These are phyloP conservation scores for Chitala chitala DNA, from an alignment of 2,113 vertebrate species.

Conservation along the genomic window DNA sequence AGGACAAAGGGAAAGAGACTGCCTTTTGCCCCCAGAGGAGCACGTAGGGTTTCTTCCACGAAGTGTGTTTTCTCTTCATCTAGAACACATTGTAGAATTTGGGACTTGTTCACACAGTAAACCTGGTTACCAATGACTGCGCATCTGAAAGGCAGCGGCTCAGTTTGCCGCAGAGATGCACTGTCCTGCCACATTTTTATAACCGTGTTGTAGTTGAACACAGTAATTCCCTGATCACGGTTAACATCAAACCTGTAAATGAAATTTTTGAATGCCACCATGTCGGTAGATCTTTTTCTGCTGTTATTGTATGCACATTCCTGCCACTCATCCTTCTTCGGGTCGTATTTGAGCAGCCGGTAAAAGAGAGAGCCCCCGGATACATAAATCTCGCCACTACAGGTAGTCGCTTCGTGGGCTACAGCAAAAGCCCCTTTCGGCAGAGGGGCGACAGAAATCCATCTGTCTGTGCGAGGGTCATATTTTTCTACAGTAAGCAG, in stretches of 20 bases:
- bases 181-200: constrained; percentile 89
- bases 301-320: constrained; percentile 92
- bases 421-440: constrained; percentile 92
- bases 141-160: constrained; percentile 77
- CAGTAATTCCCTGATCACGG: constrained; percentile 67
- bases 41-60: constrained; percentile 63
- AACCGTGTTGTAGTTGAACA: constrained; percentile 88
- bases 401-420: constrained; percentile 85
- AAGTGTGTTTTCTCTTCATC: constrained; percentile 71
- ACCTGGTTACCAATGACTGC: constrained; percentile 76
- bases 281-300: constrained; percentile 81
- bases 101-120: constrained; percentile 86
- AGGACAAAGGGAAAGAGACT: constrained; percentile 87
- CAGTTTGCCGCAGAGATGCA: constrained; percentile 62
- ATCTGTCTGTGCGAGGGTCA: constrained; percentile 86
- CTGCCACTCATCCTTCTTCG: constrained; percentile 89
- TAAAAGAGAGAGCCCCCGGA: constrained; percentile 94
- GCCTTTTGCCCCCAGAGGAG: constrained; percentile 75
- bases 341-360: constrained; percentile 86
- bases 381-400: constrained; percentile 88
- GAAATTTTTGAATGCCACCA: constrained; percentile 87
- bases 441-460: constrained; percentile 78
- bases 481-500: constrained; percentile 93
- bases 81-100: constrained; percentile 76
- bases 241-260: constrained; percentile 90